Percentiles rank a stretch among this genome's conserved stretches.
phyloP scores from a whole-genome alignment of 2,888 invertebrate genomes.

The Cephus spinipes region DNA sequence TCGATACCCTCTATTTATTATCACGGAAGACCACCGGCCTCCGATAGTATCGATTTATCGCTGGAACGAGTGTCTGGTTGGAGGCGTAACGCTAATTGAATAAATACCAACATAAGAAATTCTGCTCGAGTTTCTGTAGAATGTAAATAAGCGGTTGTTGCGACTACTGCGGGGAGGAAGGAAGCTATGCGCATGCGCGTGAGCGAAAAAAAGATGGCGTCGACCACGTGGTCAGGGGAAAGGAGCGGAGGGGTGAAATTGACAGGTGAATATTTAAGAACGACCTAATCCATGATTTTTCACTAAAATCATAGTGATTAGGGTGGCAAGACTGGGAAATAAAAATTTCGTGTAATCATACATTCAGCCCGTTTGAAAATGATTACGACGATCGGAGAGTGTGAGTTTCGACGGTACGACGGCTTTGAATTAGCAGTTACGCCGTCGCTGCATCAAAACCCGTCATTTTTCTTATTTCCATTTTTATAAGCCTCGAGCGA shows the following conservation, averaged over 20 bases:
- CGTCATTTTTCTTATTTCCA: neutral
- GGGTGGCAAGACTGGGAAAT: neutral
- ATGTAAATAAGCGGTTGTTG: neutral
- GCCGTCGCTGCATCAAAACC: neutral
- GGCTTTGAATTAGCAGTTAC: conserved; percentile 4
- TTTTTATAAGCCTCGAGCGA: neutral
- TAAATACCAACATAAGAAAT: neutral
- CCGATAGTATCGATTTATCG: neutral
- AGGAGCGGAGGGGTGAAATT: neutral
- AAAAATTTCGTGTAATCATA: neutral
- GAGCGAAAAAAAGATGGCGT: neutral
- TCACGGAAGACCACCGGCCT: neutral
- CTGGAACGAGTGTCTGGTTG: neutral
- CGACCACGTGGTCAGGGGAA: neutral
- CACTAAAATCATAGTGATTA: conserved; percentile 1
- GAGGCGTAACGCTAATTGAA: neutral
- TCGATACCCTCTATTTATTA: neutral
- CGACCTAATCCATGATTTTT: neutral
- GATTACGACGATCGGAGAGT: neutral
- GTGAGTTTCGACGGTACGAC: neutral
- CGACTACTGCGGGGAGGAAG: neutral
- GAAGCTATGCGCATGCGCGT: neutral
- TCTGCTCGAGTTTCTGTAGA: neutral
- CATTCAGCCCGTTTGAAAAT: neutral
- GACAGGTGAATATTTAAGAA: conserved; percentile 3